Conservation (phyloP, 1,140 invertebrate genomes). For the Zaprionus capensis region DNA sequence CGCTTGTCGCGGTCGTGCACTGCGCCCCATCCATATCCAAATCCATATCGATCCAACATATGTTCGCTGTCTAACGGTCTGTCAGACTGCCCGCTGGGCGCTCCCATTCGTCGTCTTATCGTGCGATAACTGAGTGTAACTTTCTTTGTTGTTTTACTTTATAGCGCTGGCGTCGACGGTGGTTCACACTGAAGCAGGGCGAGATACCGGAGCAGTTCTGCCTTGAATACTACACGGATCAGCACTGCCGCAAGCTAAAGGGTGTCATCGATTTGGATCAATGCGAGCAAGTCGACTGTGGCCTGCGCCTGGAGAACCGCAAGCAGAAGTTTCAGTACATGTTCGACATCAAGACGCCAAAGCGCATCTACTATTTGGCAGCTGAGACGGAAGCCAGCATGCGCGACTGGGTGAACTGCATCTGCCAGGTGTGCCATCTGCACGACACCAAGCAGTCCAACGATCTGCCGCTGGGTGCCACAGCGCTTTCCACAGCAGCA, state of each 20-base stretch:
- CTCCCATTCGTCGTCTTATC: constrained; percentile 13
- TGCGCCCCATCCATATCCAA: constrained; percentile 1
- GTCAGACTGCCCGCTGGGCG: constrained; percentile 6
- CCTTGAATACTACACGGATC: constrained; percentile 96
- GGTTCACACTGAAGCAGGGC: constrained; percentile 95
- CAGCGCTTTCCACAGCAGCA: constrained; percentile 25
- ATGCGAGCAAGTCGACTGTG: constrained; percentile 97
- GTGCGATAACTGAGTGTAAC: constrained; percentile 21
- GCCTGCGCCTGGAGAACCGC: constrained; percentile 91
- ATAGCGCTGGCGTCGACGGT: constrained; percentile 96
- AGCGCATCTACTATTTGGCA: constrained; percentile 95
- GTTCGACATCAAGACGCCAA: constrained; percentile 95
- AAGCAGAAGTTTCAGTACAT: constrained; percentile 93
- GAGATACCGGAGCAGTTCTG: constrained; percentile 97
- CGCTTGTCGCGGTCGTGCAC: constrained; percentile 10
- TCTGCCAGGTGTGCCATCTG: constrained; percentile 96
- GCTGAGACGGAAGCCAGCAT: constrained; percentile 96
- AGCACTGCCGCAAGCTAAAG: constrained; percentile 93
- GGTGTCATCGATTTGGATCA: constrained; percentile 97
- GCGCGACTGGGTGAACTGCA: constrained; percentile 97
- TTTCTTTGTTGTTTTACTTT: constrained; percentile 70
- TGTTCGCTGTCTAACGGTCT: constrained; percentile 3
- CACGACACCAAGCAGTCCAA: constrained; percentile 86
- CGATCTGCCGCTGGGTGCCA: constrained; percentile 62
- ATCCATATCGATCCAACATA: constrained; percentile 29